phyloP scores from a whole-genome alignment of 2,113 vertebrate genomes.

The Ancistrus triradiatus region DNA sequence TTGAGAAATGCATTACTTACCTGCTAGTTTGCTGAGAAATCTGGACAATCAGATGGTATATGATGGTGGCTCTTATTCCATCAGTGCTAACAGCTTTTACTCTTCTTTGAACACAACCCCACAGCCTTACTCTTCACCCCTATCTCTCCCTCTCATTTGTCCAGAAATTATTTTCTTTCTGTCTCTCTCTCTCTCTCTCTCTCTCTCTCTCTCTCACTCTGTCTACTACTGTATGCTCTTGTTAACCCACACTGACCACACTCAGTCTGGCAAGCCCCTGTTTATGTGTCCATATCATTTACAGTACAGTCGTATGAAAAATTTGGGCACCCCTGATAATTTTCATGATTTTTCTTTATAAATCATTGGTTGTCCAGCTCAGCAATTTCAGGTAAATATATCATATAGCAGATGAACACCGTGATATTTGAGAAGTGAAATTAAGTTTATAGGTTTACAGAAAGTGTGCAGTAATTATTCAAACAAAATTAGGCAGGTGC shows the following conservation, averaged over 20 bases:
- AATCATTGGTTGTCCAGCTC: too few species aligned
- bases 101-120: conserved; percentile 14
- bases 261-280: background rate
- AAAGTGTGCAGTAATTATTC: too few species aligned
- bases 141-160: background rate
- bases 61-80: conserved; percentile 33
- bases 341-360: too few species aligned
- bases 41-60: conserved; percentile 33
- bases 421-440: too few species aligned
- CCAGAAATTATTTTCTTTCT: background rate
- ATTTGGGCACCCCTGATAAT: too few species aligned
- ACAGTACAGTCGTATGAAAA: too few species aligned
- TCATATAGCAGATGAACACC: too few species aligned
- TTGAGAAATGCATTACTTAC: conserved; percentile 22
- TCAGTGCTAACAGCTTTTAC: conserved; percentile 29
- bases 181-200: background rate
- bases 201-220: background rate
- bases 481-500: too few species aligned
- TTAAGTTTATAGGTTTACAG: too few species aligned
- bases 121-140: background rate
- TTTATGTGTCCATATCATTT: too few species aligned
- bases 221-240: background rate
- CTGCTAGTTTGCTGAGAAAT: conserved; percentile 36
- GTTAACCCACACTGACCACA: background rate
- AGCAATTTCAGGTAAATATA: too few species aligned